These are phyloP conservation scores for Drepana arcuata DNA, from an alignment of 1,140 invertebrate genomes.

Conservation along the genomic window DNA sequence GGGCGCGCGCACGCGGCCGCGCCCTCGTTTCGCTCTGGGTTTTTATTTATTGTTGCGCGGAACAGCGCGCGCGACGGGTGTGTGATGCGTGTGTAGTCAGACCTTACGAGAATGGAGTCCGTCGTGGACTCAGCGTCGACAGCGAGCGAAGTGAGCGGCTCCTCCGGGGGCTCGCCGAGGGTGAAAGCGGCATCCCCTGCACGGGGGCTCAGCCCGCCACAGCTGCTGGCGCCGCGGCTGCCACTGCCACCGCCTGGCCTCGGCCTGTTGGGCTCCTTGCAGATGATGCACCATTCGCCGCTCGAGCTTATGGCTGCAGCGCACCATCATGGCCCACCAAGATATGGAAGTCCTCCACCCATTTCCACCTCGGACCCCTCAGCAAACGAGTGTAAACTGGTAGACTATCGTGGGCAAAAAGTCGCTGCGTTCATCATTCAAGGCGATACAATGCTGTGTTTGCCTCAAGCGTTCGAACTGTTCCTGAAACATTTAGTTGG, in stretches of 20 bases:
- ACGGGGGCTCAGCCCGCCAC: slow-evolving; percentile 74
- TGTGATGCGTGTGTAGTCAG: slow-evolving; percentile 56
- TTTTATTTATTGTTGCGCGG: slow-evolving; percentile 69
- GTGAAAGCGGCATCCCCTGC: slow-evolving; percentile 73
- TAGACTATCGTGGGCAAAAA: slow-evolving; percentile 96
- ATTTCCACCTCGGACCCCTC: slow-evolving; percentile 93
- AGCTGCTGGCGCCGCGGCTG: slow-evolving; percentile 78
- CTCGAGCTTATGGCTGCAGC: slow-evolving; percentile 82
- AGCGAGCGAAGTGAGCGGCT: slow-evolving; percentile 77
- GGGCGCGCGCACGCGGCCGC: slow-evolving; percentile 59
- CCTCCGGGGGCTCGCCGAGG: slow-evolving; percentile 71
- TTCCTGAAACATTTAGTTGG: slow-evolving; percentile 99
- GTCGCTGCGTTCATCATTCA: slow-evolving; percentile 98
- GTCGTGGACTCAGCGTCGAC: slow-evolving; percentile 79
- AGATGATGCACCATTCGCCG: slow-evolving; percentile 81
- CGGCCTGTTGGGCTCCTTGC: slow-evolving; percentile 82
- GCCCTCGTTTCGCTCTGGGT: slow-evolving; percentile 52
- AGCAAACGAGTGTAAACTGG: slow-evolving; percentile 96
- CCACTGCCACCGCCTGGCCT: slow-evolving; percentile 83
- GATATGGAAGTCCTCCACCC: slow-evolving; percentile 91
- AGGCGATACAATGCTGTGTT: slow-evolving; percentile 96
- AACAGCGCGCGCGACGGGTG: slow-evolving; percentile 57
- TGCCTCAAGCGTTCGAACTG: slow-evolving; percentile 98
- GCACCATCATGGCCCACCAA: slow-evolving; percentile 80
- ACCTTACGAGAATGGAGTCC: slow-evolving; percentile 69